Conservation (phyloP, 1,140 invertebrate species). For the Saccostrea cuccullata region DNA sequence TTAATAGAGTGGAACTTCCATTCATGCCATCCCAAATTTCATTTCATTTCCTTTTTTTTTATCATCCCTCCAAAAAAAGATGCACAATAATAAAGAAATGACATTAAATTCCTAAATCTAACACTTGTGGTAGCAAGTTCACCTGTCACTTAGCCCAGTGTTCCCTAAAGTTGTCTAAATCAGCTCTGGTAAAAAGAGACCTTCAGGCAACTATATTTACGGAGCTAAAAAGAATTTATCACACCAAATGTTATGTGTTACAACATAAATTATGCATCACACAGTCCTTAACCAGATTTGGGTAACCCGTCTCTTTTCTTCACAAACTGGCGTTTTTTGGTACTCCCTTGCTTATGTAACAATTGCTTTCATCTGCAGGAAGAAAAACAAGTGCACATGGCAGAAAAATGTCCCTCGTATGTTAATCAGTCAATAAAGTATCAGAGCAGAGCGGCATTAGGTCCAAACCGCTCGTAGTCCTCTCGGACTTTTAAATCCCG, state of each 20-base stretch:
- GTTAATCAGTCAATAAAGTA: constrained; percentile 27
- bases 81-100: not conserved
- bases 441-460: not conserved
- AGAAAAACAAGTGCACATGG: constrained; percentile 19
- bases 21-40: not conserved
- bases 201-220: constrained; percentile 26
- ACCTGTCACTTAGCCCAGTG: not conserved
- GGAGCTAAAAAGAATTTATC: constrained; percentile 16
- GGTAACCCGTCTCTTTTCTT: not conserved
- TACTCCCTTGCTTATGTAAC: not conserved
- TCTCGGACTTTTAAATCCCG: constrained; percentile 4
- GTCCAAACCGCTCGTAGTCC: not conserved
- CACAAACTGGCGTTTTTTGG: not conserved
- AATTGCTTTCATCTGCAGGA: constrained; percentile 7
- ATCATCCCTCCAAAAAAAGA: not conserved
- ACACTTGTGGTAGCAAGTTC: constrained; percentile 3
- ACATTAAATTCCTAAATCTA: constrained; percentile 24
- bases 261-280: constrained; percentile 30
- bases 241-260: constrained; percentile 31
- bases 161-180: constrained; percentile 12
- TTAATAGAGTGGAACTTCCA: constrained; percentile 14
- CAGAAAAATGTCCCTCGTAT: constrained; percentile 20
- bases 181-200: constrained; percentile 10
- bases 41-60: no score
- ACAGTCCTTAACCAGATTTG: not conserved